These are phyloP conservation scores for Empis stercorea DNA, from an alignment of 2,888 invertebrate species.

Conservation along the genomic window DNA sequence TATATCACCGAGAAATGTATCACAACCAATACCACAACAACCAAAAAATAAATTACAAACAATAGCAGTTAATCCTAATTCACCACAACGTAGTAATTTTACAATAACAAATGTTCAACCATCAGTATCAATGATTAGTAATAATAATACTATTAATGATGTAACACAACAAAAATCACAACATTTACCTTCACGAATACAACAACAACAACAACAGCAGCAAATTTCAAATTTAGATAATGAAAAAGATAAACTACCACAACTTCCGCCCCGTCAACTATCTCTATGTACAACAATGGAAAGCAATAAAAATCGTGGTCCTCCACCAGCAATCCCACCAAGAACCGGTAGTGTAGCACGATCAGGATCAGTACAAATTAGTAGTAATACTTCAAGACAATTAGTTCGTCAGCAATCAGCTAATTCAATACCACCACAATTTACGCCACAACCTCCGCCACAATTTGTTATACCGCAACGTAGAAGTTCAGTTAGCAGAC, in stretches of 20 bases:
- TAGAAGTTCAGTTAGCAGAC: constrained; percentile 17
- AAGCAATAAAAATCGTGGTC: constrained; percentile 19
- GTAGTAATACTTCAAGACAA: constrained; percentile 16
- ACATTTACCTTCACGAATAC: constrained; percentile 11
- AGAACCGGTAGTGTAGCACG: constrained; percentile 28
- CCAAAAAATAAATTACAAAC: constrained; percentile 20
- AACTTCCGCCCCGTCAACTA: constrained; percentile 32
- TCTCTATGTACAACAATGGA: constrained; percentile 28
- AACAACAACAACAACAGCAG: too few species aligned
- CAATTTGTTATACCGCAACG: constrained; percentile 35
- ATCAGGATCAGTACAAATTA: constrained; percentile 30
- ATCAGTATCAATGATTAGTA: background rate
- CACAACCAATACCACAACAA: constrained; percentile 19
- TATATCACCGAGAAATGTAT: background rate
- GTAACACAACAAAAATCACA: constrained; percentile 6
- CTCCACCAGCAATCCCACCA: constrained; percentile 36
- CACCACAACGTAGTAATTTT: background rate
- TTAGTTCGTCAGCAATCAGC: constrained; percentile 32
- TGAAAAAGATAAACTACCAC: constrained; percentile 20
- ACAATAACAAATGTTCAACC: background rate
- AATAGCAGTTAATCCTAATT: constrained; percentile 27
- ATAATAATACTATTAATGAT: constrained; percentile 4
- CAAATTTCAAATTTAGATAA: constrained; percentile 11
- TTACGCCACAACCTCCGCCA: constrained; percentile 33
- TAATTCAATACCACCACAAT: constrained; percentile 34